phyloP scores from a whole-genome alignment of 2,113 vertebrate species.

The Etia nguti region DNA sequence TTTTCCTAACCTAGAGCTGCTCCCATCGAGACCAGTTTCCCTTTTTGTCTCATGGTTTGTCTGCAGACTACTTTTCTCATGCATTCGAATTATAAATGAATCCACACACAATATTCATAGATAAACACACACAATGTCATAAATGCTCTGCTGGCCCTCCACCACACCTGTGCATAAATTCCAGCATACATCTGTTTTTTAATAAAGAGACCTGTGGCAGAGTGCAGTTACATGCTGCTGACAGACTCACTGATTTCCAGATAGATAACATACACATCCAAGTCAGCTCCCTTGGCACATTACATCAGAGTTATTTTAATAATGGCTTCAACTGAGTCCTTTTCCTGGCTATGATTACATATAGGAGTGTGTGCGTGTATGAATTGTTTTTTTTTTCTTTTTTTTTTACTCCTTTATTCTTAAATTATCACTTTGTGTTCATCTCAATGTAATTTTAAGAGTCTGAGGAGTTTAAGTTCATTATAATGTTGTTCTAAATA shows the following conservation, averaged over 20 bases:
- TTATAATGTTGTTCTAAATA: not conserved
- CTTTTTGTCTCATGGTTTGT: not conserved
- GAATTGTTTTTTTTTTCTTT: not conserved
- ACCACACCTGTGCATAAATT: constrained; percentile 50
- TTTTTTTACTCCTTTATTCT: not conserved
- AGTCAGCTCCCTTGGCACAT: constrained; percentile 35
- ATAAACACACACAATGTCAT: not conserved
- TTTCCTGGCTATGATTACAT: constrained; percentile 6
- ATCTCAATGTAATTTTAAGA: not conserved
- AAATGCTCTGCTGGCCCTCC: not conserved
- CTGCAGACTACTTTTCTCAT: not conserved
- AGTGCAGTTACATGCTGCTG: constrained; percentile 54
- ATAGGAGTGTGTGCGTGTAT: not conserved
- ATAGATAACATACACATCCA: constrained; percentile 46
- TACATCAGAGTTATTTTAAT: constrained; percentile 56
- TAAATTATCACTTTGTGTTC: not conserved
- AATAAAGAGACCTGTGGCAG: constrained; percentile 53
- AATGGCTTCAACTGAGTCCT: constrained; percentile 35
- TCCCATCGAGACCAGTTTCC: not conserved
- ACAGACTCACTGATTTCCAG: constrained; percentile 52
- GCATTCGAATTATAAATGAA: not conserved
- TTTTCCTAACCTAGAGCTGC: not conserved
- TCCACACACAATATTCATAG: not conserved
- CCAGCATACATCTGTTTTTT: constrained; percentile 45
- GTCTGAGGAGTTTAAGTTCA: not conserved